These are phyloP conservation scores for Araneus ventricosus DNA, from an alignment of 1,140 invertebrate genomes.

Conservation along the genomic window DNA sequence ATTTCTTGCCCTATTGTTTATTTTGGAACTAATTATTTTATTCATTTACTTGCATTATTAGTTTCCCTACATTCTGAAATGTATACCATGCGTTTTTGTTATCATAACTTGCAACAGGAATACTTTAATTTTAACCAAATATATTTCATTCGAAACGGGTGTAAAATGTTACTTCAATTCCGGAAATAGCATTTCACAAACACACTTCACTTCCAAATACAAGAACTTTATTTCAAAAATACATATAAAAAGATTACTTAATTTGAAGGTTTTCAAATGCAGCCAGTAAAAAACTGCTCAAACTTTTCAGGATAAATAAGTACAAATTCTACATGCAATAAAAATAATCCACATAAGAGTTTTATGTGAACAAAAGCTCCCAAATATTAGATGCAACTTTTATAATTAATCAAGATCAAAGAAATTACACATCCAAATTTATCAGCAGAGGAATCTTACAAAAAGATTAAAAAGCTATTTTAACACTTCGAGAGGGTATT, in stretches of 20 bases:
- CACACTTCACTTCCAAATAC: neutral
- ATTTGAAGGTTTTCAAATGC: conserved; percentile 6
- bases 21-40: too few species aligned
- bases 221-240: conserved; percentile 72
- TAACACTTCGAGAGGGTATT: too few species aligned
- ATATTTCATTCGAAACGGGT: too few species aligned
- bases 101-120: too few species aligned
- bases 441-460: too few species aligned
- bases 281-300: neutral
- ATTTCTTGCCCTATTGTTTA: too few species aligned
- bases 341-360: conserved; percentile 30
- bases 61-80: too few species aligned
- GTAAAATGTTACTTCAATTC: too few species aligned
- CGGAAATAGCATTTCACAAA: neutral
- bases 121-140: too few species aligned
- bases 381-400: neutral
- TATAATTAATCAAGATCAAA: neutral
- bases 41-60: too few species aligned
- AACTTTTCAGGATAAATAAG: neutral
- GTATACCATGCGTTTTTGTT: too few species aligned
- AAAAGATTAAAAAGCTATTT: too few species aligned
- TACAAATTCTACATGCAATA: conserved; percentile 3
- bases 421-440: neutral
- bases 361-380: conserved; percentile 4
- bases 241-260: conserved; percentile 68